Base-by-base conservation (phyloP, 2,113 vertebrate species). In the Fregetta grallaria region DNA sequence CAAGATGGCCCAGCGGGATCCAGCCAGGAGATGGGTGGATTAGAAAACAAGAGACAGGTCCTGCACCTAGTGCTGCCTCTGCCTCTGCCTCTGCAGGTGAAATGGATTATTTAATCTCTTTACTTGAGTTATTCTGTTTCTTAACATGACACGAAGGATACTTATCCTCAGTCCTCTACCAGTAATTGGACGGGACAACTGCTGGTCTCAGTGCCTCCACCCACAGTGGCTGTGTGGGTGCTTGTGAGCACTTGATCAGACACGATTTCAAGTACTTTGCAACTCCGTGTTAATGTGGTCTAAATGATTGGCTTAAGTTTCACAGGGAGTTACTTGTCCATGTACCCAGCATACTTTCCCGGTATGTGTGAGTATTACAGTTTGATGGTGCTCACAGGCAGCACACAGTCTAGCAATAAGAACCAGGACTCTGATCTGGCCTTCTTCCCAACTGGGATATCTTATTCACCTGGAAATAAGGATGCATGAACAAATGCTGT, bases 341-440 rank as follows among this genome's bases (percentile, higher is more conserved):
- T 49, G 79, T n/a, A 27, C 15, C 22, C 8, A 12, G 0, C 4
- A 7, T 13, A 15, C 13, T 47, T 47, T 59, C 26, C 32, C 40
- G 55, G 8, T 34, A 30, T 0, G 2, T 5, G 50, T 52, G 55
- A 21, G 8, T 79, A 8, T 19, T 91, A 40, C 30, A 76, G 58
- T 73, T 56, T 66, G 40, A 36, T 61, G 68, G 27, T 26, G 20
- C 44, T 76, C 52, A 77, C 7, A 58, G 50, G 44, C 22, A 56
- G 36, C 32, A n/a, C 32, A 36, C 0, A 0, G 5, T 44, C 27
- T 62, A 73, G 8, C 13, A 44, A 16, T 45, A 49, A 71, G 42
- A 90, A 23, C 14, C 10, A 72, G 53, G 15, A 22, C 40, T 62
- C 36, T 86, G 21, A 34, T 58, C 11, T 50, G 55, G 3, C 40